phyloP scores from a whole-genome alignment of 2,888 invertebrate genomes.

The Prenolepis imparis region DNA sequence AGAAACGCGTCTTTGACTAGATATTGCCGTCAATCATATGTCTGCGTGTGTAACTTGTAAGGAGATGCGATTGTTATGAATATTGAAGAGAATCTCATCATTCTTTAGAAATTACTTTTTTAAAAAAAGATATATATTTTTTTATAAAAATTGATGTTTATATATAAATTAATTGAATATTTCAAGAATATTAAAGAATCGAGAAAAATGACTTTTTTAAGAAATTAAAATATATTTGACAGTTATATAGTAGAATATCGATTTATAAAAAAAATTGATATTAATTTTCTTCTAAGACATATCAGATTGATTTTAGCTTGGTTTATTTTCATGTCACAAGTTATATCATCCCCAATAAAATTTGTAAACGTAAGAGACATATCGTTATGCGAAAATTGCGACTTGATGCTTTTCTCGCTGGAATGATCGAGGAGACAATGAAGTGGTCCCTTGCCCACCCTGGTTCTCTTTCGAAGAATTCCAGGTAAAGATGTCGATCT shows the following conservation, averaged over 20 bases:
- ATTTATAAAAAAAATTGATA: neutral
- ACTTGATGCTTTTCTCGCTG: conserved; percentile 11
- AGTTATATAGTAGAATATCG: neutral
- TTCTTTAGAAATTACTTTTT: neutral
- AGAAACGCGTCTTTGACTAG: neutral
- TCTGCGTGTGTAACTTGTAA: neutral
- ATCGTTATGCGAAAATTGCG: conserved; percentile 44
- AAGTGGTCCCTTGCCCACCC: conserved; percentile 41
- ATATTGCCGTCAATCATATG: neutral
- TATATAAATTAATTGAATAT: too few species aligned
- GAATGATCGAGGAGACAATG: conserved; percentile 30
- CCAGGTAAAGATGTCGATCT: conserved; percentile 71
- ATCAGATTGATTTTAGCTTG: neutral
- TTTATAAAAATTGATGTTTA: too few species aligned
- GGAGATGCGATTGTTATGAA: neutral
- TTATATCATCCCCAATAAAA: neutral
- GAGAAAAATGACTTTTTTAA: neutral
- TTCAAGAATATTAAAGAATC: neutral
- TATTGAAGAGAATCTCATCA: neutral
- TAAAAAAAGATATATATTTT: neutral
- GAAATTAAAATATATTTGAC: neutral
- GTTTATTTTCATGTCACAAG: neutral
- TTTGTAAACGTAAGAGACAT: neutral
- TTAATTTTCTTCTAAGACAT: neutral
- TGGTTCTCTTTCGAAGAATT: conserved; percentile 58